These are phyloP conservation scores for Phalacrocorax carbo DNA, from an alignment of 2,113 vertebrate species.

Conservation along the genomic window DNA sequence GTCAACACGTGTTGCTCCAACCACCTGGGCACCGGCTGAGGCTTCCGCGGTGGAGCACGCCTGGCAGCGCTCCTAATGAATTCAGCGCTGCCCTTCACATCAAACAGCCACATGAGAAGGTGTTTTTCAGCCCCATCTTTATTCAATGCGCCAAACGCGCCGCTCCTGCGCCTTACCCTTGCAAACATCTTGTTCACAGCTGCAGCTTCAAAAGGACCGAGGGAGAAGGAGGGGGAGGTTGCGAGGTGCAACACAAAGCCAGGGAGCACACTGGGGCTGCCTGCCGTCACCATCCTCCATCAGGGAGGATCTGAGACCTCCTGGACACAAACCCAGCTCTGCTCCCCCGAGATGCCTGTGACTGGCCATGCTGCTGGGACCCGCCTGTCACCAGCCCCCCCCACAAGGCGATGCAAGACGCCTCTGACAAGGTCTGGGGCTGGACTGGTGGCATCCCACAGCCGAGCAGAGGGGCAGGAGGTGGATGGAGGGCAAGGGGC, in stretches of 20 bases:
- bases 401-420: rapidly evolving
- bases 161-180: not conserved
- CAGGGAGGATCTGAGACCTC: not conserved
- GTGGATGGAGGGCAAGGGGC: too few species aligned
- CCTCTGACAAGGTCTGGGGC: not conserved
- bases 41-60: not conserved
- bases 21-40: not conserved
- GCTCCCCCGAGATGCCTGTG: not conserved
- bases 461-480: not conserved
- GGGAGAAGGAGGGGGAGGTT: not conserved
- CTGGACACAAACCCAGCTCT: not conserved
- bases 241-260: not conserved
- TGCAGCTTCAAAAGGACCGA: conserved; percentile 11
- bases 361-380: rapidly evolving
- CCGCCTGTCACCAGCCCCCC: not conserved
- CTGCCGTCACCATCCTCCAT: rapidly evolving
- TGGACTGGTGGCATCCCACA: not conserved
- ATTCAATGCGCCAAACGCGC: not conserved
- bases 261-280: rapidly evolving
- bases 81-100: not conserved
- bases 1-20: not conserved
- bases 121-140: conserved; percentile 9
- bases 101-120: not conserved
- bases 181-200: conserved; percentile 26
- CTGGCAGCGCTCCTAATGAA: not conserved